Conservation (phyloP, 2,797 vertebrate species). For the Bovichtus variegatus region DNA sequence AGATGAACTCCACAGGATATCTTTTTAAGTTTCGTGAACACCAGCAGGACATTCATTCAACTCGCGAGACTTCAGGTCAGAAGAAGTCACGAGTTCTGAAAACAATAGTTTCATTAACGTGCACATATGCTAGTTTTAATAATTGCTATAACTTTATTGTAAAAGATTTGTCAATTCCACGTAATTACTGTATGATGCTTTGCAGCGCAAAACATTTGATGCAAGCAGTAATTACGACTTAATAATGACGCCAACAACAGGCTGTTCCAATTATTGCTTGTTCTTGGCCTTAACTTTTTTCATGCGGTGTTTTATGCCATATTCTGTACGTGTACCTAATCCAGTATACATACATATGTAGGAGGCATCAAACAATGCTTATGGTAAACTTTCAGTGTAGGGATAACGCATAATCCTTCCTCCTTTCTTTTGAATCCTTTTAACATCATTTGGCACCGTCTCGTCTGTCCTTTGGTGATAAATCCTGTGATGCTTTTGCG, state of each 20-base stretch:
- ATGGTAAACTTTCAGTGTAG: slow-evolving; percentile 8
- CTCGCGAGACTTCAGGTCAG: neutral
- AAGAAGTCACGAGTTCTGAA: neutral
- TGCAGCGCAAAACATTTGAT: neutral
- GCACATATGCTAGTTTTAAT: neutral
- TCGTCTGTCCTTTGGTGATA: slow-evolving; percentile 25
- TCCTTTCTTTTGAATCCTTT: slow-evolving; percentile 30
- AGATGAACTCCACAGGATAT: neutral
- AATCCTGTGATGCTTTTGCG: slow-evolving; percentile 42
- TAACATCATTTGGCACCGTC: slow-evolving; percentile 29
- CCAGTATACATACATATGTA: neutral
- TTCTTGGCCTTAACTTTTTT: neutral
- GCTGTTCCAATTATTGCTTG: neutral
- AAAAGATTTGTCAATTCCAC: neutral
- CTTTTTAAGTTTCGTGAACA: neutral
- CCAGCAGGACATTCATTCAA: neutral
- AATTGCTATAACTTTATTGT: neutral
- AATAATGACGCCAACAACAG: too few species aligned
- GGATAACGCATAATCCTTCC: slow-evolving; percentile 18
- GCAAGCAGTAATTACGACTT: neutral
- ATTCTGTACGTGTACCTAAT: neutral
- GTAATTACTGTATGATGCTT: neutral
- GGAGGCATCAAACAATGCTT: neutral
- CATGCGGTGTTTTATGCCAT: neutral
- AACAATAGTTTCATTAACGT: neutral